A percentile compares a stretch with the other conserved stretches of the same genome.
Conservation (phyloP, 2,797 vertebrate species). For the Craterocephalus amniculus region DNA sequence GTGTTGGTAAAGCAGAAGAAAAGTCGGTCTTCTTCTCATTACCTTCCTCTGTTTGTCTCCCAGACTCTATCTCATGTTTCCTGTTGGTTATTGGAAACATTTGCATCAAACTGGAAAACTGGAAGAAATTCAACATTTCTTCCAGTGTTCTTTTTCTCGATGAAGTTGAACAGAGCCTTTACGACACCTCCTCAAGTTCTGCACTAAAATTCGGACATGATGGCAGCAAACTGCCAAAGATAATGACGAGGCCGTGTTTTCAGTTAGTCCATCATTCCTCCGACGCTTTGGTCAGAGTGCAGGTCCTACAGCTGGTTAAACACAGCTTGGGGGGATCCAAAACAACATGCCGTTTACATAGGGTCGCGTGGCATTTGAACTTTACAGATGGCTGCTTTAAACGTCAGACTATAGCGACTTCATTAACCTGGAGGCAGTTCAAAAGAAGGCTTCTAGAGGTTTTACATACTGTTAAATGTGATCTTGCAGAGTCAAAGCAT, state of each 20-base stretch:
- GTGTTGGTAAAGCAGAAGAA: constrained; percentile 30
- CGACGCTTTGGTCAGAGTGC: constrained; percentile 68
- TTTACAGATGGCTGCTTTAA: constrained; percentile 41
- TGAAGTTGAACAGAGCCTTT: constrained; percentile 18
- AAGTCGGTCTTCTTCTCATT: background rate
- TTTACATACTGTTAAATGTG: background rate
- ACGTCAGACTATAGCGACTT: constrained; percentile 25
- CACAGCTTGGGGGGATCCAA: constrained; percentile 68
- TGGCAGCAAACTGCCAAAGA: constrained; percentile 51
- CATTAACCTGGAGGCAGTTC: constrained; percentile 28
- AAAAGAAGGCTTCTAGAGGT: background rate
- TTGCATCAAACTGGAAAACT: background rate
- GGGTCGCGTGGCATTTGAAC: constrained; percentile 50
- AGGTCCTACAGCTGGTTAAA: constrained; percentile 80
- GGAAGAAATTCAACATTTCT: background rate
- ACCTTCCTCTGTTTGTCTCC: background rate
- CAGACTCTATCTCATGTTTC: background rate
- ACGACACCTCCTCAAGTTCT: constrained; percentile 27
- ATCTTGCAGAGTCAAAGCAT: background rate
- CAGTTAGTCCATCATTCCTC: constrained; percentile 52
- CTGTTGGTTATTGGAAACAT: constrained; percentile 13
- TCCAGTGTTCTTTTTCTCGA: background rate
- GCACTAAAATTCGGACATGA: constrained; percentile 24
- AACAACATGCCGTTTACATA: constrained; percentile 58
- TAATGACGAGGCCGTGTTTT: constrained; percentile 6